Evolutionary conservation across 2,113 vertebrate genomes (phyloP).

Genomic region (Blennius ocellaris): DNA sequence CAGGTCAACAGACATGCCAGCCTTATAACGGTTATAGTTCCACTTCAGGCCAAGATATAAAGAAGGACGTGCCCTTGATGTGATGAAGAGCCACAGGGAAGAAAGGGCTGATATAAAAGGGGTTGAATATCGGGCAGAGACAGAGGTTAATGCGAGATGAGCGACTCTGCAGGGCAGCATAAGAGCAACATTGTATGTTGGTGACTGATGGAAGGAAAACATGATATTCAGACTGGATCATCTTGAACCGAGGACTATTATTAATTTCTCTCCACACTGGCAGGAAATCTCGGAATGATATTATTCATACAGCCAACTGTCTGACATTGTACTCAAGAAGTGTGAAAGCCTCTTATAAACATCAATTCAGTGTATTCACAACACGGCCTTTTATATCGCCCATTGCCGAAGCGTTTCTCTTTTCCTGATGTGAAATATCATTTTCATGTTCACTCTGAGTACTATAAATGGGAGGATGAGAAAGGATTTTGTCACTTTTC

Average conservation of each 20-base stretch:
- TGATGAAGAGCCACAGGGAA: slow-evolving; percentile 59
- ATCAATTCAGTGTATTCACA: slow-evolving; percentile 53
- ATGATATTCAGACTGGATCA: slow-evolving; percentile 15
- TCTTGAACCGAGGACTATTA: slow-evolving; percentile 22
- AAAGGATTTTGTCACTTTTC: slow-evolving; percentile 73
- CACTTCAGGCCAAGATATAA: slow-evolving; percentile 54
- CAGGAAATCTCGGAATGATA: slow-evolving; percentile 47
- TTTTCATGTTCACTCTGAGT: slow-evolving; percentile 60
- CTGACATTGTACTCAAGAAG: slow-evolving; percentile 38
- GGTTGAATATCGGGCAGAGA: slow-evolving; percentile 49
- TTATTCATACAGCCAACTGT: slow-evolving; percentile 34
- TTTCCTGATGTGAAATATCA: slow-evolving; percentile 54
- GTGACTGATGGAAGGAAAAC: slow-evolving; percentile 38
- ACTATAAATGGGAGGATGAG: slow-evolving; percentile 74
- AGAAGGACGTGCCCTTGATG: slow-evolving; percentile 73
- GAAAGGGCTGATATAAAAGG: slow-evolving; percentile 42
- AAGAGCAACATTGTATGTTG: slow-evolving; percentile 41
- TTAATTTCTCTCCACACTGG: slow-evolving; percentile 30
- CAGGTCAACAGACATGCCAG: slow-evolving; percentile 28
- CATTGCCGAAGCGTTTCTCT: slow-evolving; percentile 61
- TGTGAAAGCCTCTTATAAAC: slow-evolving; percentile 66
- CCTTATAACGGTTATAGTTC: slow-evolving; percentile 33
- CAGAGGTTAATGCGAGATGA: slow-evolving; percentile 68
- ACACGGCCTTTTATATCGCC: slow-evolving; percentile 38
- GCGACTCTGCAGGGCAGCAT: slow-evolving; percentile 58